Base-by-base conservation (phyloP, 1,140 invertebrate species). In the Mya arenaria region DNA sequence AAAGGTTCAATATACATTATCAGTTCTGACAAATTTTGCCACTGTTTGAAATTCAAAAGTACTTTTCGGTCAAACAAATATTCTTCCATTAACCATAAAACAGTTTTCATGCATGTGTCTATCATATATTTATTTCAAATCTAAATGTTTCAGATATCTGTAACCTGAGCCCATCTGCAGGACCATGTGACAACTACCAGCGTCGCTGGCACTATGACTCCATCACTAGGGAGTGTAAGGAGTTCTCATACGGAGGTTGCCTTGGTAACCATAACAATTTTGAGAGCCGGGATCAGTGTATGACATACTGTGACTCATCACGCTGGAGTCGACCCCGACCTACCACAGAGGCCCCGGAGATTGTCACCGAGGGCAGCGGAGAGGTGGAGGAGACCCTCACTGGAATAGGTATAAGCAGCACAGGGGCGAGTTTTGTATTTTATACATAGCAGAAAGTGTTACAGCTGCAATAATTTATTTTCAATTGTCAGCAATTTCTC, bases 141-240 rank as follows among this genome's bases (percentile, higher is more conserved):
- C n/a, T n/a, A n/a, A n/a, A n/a, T n/a, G n/a, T n/a, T n/a, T n/a
- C n/a, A 84, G 97, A 97, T 68, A 74, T 82, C 34, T 85, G 84
- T 56, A 55, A 28, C 1, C 36, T 79, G 25, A 80, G 71, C 41
- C 52, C 52, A 48, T 89, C 90, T 23, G 90, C 92, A 44, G 95
- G 95, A 25, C 92, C 94, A 71, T 95, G 95, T 84, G 89, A 94
- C 36, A 95, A 94, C 1, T 94, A 95, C 41, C 52, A 85, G 3
- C 58, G 30, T 25, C 58, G 48, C 52, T 89, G 75, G 71, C 82
- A 82, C 55, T 88, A 84, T 44, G 85, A 86, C 58, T 62, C 71
- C 19, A 78, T 78, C 8, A 80, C 55, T 32, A 68, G 69, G n/a
- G 52, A 34, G 36, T 89, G 88, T 77, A 63, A 88, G 58, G 36